phyloP scores from a whole-genome alignment of 2,113 vertebrate species.

The Triplophysa dalaica region DNA sequence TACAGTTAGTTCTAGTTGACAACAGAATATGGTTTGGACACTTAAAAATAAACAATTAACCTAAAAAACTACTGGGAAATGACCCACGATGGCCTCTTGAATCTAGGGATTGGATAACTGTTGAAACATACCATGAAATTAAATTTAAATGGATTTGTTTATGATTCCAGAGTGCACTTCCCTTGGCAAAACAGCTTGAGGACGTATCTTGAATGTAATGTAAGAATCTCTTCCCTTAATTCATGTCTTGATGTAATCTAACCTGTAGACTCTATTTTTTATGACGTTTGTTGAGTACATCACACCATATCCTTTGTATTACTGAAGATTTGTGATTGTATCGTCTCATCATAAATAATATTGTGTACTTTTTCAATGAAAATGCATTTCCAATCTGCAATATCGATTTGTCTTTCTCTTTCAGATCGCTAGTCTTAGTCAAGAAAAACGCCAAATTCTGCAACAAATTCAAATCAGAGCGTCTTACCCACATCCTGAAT shows the following conservation, averaged over 20 bases:
- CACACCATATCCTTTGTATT: not conserved
- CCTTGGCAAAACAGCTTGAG: constrained; percentile 44
- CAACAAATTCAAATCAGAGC: constrained; percentile 15
- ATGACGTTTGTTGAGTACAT: not conserved
- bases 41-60: no score
- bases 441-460: constrained; percentile 29
- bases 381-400: not conserved
- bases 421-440: constrained; percentile 20
- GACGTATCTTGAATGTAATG: constrained; percentile 32
- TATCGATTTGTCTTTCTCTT: constrained; percentile 1
- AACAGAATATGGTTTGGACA: no score
- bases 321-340: not conserved
- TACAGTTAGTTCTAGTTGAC: no score
- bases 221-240: constrained; percentile 22
- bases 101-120: not conserved
- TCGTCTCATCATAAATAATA: no score
- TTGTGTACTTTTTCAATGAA: no score
- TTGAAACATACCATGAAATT: not conserved
- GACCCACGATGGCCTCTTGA: not conserved
- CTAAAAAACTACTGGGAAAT: no score
- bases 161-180: constrained; percentile 27
- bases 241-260: not conserved
- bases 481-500: not conserved
- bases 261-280: no score
- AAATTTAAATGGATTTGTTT: not conserved